These are phyloP conservation scores for Torymus aiolomorphi DNA, from an alignment of 2,888 invertebrate genomes.

Conservation along the genomic window DNA sequence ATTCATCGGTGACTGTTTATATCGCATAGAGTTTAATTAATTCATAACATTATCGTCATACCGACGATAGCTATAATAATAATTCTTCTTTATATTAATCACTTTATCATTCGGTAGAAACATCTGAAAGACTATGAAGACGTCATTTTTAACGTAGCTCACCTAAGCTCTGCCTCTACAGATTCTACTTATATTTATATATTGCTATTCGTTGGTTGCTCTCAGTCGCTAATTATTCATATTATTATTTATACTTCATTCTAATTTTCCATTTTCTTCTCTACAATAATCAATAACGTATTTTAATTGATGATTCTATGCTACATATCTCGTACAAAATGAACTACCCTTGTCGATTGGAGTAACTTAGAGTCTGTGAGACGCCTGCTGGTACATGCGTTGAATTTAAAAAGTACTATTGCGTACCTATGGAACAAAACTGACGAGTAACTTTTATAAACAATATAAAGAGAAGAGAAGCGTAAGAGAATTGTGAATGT, in stretches of 20 bases:
- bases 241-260: slow-evolving; percentile 38
- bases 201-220: slow-evolving; percentile 65
- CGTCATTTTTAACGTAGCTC: slow-evolving; percentile 42
- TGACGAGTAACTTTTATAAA: slow-evolving; percentile 6
- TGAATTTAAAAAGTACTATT: slow-evolving; percentile 32
- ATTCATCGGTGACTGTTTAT: slow-evolving; percentile 42
- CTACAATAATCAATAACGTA: slow-evolving; percentile 48
- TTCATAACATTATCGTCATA: slow-evolving; percentile 45
- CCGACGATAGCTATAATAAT: slow-evolving; percentile 52
- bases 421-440: background rate
- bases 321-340: slow-evolving; percentile 52
- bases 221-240: slow-evolving; percentile 59
- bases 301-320: slow-evolving; percentile 27
- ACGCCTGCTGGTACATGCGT: slow-evolving; percentile 17
- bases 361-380: slow-evolving; percentile 29
- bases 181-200: slow-evolving; percentile 53
- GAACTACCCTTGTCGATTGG: slow-evolving; percentile 35
- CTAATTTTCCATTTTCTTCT: slow-evolving; percentile 38
- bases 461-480: background rate
- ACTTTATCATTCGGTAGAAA: slow-evolving; percentile 50
- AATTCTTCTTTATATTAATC: slow-evolving; percentile 33
- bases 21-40: slow-evolving; percentile 52
- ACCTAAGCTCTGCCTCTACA: slow-evolving; percentile 55
- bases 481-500: background rate
- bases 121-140: slow-evolving; percentile 59